Conservation (phyloP, 2,888 invertebrate genomes). For the Acrocera orbiculus region DNA sequence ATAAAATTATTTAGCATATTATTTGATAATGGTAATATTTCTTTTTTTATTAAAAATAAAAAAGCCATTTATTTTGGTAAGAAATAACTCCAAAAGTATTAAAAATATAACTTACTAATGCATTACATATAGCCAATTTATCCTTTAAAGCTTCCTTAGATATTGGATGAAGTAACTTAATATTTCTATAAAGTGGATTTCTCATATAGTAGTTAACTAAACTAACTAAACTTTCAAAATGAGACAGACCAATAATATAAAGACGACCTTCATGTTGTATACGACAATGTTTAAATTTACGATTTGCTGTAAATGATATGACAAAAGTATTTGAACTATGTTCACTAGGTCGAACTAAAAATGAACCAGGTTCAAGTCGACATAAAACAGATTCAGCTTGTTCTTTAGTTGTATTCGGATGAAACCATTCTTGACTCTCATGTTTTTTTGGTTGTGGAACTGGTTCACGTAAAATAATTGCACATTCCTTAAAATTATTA, state of each 20-base stretch:
- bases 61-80: no score
- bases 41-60: no score
- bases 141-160: slow-evolving; percentile 49
- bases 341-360: slow-evolving; percentile 81
- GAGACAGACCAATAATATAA: slow-evolving; percentile 76
- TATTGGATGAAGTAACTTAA: slow-evolving; percentile 70
- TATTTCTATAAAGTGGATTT: slow-evolving; percentile 77
- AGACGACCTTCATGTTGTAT: slow-evolving; percentile 83
- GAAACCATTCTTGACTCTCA: slow-evolving; percentile 87
- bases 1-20: no score
- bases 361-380: slow-evolving; percentile 80
- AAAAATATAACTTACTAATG: slow-evolving; percentile 9
- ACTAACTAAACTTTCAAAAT: slow-evolving; percentile 92
- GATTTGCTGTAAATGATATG: slow-evolving; percentile 81
- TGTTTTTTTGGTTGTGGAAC: slow-evolving; percentile 92
- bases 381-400: slow-evolving; percentile 80
- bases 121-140: slow-evolving; percentile 18
- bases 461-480: slow-evolving; percentile 71
- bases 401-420: slow-evolving; percentile 56
- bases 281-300: slow-evolving; percentile 91
- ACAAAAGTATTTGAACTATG: slow-evolving; percentile 73
- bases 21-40: no score
- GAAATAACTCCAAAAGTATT: no score
- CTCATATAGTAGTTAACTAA: slow-evolving; percentile 82
- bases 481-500: slow-evolving; percentile 46